Evolutionary conservation across 1,140 invertebrate species (phyloP), one percentile per base, ranked within the genome.

Genomic region (Proales similis): DNA sequence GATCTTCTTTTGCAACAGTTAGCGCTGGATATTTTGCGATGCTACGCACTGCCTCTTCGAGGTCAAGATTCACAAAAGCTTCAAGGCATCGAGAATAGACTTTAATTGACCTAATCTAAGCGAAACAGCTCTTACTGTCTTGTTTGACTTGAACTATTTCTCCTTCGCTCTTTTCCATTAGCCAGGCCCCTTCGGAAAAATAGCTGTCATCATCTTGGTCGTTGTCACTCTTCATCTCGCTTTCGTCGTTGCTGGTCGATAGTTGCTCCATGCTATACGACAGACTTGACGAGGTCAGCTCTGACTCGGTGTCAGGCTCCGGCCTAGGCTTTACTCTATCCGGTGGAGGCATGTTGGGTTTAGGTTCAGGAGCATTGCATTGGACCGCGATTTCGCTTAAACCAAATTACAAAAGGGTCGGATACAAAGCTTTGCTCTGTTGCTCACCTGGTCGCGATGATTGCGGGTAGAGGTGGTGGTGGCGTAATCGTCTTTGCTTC

Each of bases 181-280:
- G 27, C 51, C 51, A 57, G 45, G 36, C 51, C 19, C 51, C 51
- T 11, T 57, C 51, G 14, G 51, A 57, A 57, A 57, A 57, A 57
- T 57, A 57, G 19, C 33, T 42, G 11, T 42, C 36, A 24, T 27
- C 30, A n/a, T n/a, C n/a, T n/a, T n/a, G n/a, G n/a, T n/a, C n/a
- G n/a, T n/a, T n/a, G n/a, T n/a, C n/a, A n/a, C n/a, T n/a, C n/a
- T n/a, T n/a, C n/a, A n/a, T n/a, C 32, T 57, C 51, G 19, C 36
- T 42, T 20, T 57, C 19, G 19, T 39, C 36, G 9, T 30, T 27
- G 12, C 26, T 57, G 17, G 51, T 57, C 2, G 26, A 19, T 3
- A 17, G 22, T 17, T 39, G n/a, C 4, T 22, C 38, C 3, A n/a
- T 38, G 12, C 26, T 24, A n/a, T 9, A 42, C 2, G 17, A 24